Evolutionary conservation across 92 coral and sea anemone species (phyloP).

Genomic region (Micromussa lordhowensis): DNA sequence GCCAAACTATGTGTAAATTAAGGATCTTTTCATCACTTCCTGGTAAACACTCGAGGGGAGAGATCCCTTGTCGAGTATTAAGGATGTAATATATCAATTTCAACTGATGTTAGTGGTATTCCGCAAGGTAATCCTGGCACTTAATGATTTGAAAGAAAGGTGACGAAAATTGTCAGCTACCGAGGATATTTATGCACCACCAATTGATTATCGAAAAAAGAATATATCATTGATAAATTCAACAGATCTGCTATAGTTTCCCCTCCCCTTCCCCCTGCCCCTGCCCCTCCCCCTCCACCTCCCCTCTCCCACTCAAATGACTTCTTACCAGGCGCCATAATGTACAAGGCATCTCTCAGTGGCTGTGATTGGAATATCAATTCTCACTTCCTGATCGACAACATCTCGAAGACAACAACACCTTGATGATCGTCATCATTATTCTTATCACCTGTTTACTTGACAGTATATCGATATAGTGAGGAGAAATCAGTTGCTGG

Average conservation of each 20-base stretch:
- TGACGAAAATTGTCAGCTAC: not conserved
- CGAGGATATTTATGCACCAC: not conserved
- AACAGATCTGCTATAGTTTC: not conserved
- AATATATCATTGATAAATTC: not conserved
- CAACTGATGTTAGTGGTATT: not conserved
- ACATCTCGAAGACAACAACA: too few relatives aligned
- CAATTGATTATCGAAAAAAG: not conserved
- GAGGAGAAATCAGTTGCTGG: not conserved
- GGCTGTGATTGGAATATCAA: too few relatives aligned
- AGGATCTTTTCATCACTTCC: conserved; percentile 9
- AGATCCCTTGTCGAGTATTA: conserved; percentile 1
- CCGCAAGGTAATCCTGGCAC: not conserved
- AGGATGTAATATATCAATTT: conserved; percentile 4
- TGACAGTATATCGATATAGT: not conserved
- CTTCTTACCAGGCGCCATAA: too few relatives aligned
- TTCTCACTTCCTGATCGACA: too few relatives aligned
- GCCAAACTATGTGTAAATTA: not conserved
- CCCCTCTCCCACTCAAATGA: too few relatives aligned
- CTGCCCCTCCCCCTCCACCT: too few relatives aligned
- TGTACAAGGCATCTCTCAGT: too few relatives aligned
- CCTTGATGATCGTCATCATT: not conserved
- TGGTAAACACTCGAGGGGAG: not conserved
- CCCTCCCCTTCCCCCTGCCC: too few relatives aligned
- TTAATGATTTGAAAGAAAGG: not conserved
- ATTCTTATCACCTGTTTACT: not conserved